Evolutionary conservation across 2,888 invertebrate genomes (phyloP).

Genomic region (Eupeodes latifasciatus): DNA sequence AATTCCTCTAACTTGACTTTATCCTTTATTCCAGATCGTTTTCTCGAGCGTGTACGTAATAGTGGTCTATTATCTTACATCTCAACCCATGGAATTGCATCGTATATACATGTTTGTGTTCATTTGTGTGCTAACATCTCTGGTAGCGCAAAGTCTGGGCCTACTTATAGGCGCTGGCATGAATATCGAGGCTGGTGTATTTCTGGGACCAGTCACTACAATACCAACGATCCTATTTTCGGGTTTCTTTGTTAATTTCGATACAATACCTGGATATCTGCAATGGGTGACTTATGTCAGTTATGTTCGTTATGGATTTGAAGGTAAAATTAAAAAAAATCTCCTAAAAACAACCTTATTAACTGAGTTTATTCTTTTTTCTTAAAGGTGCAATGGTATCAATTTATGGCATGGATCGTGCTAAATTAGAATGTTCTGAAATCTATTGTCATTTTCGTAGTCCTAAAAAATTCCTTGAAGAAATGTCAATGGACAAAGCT

Average conservation of each 20-base stretch:
- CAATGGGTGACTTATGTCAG: constrained; percentile 95
- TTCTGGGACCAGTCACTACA: constrained; percentile 94
- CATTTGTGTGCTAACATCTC: constrained; percentile 90
- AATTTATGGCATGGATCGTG: constrained; percentile 94
- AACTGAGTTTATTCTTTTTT: not conserved
- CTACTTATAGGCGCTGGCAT: constrained; percentile 96
- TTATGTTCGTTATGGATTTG: constrained; percentile 96
- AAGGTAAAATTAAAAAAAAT: constrained; percentile 85
- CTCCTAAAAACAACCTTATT: not conserved
- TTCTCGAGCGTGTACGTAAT: constrained; percentile 94
- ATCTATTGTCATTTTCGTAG: constrained; percentile 93
- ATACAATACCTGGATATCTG: constrained; percentile 94
- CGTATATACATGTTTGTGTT: constrained; percentile 86
- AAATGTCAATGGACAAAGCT: constrained; percentile 92
- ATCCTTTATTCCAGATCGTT: constrained; percentile 87
- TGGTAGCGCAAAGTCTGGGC: constrained; percentile 96
- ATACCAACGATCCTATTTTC: constrained; percentile 97
- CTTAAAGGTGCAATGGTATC: constrained; percentile 90
- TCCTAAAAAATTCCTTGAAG: constrained; percentile 92
- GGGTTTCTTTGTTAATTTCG: constrained; percentile 96
- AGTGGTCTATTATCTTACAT: constrained; percentile 97
- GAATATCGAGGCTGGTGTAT: constrained; percentile 92
- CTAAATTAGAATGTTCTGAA: constrained; percentile 92
- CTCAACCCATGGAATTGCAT: constrained; percentile 94
- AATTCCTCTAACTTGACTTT: not conserved